These are phyloP conservation scores for Sorex maritimensis DNA, from an alignment of 2,797 vertebrate species.

Conservation along the genomic window DNA sequence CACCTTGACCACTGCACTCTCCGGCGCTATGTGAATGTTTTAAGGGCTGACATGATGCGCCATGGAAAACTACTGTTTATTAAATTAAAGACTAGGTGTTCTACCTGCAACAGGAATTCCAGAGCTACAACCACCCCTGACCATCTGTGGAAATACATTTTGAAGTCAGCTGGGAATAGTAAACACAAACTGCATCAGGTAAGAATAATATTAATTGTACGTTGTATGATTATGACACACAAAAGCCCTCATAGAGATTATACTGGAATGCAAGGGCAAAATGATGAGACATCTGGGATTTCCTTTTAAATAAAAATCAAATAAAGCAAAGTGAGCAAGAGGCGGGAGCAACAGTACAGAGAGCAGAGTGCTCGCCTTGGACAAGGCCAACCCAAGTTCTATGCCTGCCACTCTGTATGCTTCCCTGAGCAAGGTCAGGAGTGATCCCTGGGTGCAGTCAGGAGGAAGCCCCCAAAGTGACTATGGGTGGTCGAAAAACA, in stretches of 20 bases:
- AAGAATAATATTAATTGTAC: neutral
- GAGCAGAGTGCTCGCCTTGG: too few relatives aligned
- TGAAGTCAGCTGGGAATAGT: neutral
- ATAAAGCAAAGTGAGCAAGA: neutral
- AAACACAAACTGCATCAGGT: neutral
- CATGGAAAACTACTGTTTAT: constrained; percentile 48
- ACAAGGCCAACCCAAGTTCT: too few relatives aligned
- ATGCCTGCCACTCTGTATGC: too few relatives aligned
- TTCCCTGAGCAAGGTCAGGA: too few relatives aligned
- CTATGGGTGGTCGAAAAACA: too few relatives aligned
- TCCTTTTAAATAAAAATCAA: constrained; percentile 6
- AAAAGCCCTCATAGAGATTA: neutral
- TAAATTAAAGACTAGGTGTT: neutral
- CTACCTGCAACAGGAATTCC: neutral
- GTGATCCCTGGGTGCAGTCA: too few relatives aligned
- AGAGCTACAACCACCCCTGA: too few relatives aligned
- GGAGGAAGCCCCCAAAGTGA: too few relatives aligned
- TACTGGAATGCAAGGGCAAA: neutral
- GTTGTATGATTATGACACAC: neutral
- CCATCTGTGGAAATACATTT: neutral
- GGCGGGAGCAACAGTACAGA: neutral
- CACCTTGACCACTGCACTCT: too few relatives aligned
- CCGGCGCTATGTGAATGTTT: neutral
- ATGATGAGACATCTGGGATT: neutral
- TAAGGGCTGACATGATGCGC: constrained; percentile 12